Conservation (phyloP, 1,140 invertebrate genomes). For the Scaptomyza montana region DNA sequence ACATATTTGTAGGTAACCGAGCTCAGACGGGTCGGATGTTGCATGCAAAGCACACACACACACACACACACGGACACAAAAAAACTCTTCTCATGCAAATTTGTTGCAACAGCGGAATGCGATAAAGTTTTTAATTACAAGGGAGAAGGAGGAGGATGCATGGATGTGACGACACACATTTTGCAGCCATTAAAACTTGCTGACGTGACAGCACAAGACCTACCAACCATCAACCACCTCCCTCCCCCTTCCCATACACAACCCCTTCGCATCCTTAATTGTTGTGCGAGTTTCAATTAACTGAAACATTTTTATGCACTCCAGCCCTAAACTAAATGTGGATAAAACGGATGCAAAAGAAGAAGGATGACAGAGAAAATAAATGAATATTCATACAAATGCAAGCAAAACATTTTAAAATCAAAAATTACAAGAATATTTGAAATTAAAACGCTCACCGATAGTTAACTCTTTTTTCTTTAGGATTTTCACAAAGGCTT, state of each 20-base stretch:
- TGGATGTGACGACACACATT: conserved; percentile 15
- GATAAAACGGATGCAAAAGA: too few relatives aligned
- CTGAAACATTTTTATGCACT: conserved; percentile 7
- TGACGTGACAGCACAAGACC: conserved; percentile 3
- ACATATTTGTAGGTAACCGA: too few relatives aligned
- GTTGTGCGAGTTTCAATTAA: conserved; percentile 19
- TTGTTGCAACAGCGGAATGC: conserved; percentile 25
- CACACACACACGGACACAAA: too few relatives aligned
- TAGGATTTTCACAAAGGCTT: too few relatives aligned
- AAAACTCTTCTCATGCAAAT: conserved; percentile 3
- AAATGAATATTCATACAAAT: too few relatives aligned
- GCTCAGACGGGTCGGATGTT: neutral
- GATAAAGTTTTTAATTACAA: conserved; percentile 41
- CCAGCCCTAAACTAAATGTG: neutral
- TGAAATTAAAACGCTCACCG: too few relatives aligned
- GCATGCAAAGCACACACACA: neutral
- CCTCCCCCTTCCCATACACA: neutral
- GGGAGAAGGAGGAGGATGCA: neutral
- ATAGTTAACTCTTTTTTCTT: too few relatives aligned
- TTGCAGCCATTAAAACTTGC: conserved; percentile 33
- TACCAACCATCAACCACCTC: too few relatives aligned
- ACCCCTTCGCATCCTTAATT: neutral
- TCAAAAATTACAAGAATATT: too few relatives aligned
- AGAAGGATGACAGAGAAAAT: too few relatives aligned
- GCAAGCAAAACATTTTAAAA: too few relatives aligned